A percentile compares a stretch with the other conserved stretches of the same genome.
Evolutionary conservation across 1,140 invertebrate genomes (phyloP).

Genomic region (Vanessa tameamea): DNA sequence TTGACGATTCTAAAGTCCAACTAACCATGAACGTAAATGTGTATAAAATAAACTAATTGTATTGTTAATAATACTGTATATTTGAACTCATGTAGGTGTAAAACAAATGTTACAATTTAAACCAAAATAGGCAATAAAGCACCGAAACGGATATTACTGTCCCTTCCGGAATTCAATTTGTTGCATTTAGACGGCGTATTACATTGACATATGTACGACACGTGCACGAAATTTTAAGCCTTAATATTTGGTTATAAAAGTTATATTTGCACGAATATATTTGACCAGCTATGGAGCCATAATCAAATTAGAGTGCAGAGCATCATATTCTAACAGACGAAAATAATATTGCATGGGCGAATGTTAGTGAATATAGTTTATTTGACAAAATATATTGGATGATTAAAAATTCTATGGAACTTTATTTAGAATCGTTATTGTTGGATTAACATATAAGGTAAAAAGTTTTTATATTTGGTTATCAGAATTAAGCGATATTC

Average conservation of each 20-base stretch:
- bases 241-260: conserved; percentile 1
- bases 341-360: not conserved
- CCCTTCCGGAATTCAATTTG: conserved; percentile 42
- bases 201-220: conserved; percentile 15
- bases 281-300: not conserved
- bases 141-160: conserved; percentile 37
- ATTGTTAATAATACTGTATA: not conserved
- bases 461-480: no score
- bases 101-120: conserved; percentile 16
- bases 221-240: conserved; percentile 8
- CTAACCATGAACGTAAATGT: no score
- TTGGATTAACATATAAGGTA: not conserved
- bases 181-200: conserved; percentile 39
- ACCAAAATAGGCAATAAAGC: conserved; percentile 29
- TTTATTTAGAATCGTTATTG: not conserved
- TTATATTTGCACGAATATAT: not conserved
- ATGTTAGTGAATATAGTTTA: not conserved
- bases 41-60: not conserved
- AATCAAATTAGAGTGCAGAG: conserved; percentile 13
- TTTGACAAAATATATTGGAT: not conserved
- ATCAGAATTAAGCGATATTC: no score
- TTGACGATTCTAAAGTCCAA: no score
- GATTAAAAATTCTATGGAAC: not conserved
- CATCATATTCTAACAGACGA: conserved; percentile 4
- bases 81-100: not conserved